Evolutionary conservation across 2,797 vertebrate species (phyloP).

Genomic region (Siniperca obscura): DNA sequence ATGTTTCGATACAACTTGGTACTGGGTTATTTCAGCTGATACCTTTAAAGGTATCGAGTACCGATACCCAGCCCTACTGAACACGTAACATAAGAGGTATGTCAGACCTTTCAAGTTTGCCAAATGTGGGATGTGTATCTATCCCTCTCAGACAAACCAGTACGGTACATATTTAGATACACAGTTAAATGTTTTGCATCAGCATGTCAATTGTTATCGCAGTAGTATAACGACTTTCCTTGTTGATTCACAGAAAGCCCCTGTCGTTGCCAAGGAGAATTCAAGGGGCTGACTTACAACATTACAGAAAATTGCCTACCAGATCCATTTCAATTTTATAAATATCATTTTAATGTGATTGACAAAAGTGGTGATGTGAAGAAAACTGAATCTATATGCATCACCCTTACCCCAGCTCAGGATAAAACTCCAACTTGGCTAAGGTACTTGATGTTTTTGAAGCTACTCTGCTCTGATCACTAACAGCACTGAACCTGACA

Average conservation of each 20-base stretch:
- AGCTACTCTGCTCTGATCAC: not conserved
- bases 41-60: too few relatives aligned
- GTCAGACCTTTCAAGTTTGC: too few relatives aligned
- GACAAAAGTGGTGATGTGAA: not conserved
- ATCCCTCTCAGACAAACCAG: too few relatives aligned
- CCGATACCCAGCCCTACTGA: too few relatives aligned
- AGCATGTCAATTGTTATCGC: not conserved
- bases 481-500: not conserved
- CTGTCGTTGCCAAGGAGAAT: constrained; percentile 69
- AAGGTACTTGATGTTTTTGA: constrained; percentile 30
- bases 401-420: constrained; percentile 75
- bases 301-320: constrained; percentile 85
- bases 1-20: too few relatives aligned
- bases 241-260: constrained; percentile 50
- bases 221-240: not conserved
- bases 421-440: rapidly evolving
- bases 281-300: constrained; percentile 5
- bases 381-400: constrained; percentile 72
- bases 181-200: not conserved
- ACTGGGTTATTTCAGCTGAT: too few relatives aligned
- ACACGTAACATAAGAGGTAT: too few relatives aligned
- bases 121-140: too few relatives aligned
- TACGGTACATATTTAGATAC: too few relatives aligned
- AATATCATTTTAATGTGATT: constrained; percentile 75
- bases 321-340: constrained; percentile 80